These are phyloP conservation scores for Eupithecia centaureata DNA, from an alignment of 2,888 invertebrate species.

Conservation along the genomic window DNA sequence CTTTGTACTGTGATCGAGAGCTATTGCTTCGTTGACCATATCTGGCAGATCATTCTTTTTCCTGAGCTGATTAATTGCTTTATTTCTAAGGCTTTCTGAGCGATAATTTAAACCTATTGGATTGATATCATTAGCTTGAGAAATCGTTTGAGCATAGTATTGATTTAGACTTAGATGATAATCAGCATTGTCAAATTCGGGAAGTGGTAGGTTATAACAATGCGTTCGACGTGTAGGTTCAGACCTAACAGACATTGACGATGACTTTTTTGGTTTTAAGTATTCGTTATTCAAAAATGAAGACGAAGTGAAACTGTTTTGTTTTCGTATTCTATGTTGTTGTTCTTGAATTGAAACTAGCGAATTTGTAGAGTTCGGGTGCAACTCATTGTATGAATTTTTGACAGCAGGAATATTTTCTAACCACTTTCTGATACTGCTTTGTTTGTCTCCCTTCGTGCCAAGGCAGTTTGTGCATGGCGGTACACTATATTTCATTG, in stretches of 20 bases:
- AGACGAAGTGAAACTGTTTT: conserved; percentile 68
- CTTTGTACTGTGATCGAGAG: conserved; percentile 78
- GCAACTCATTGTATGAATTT: conserved; percentile 62
- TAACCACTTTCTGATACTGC: conserved; percentile 89
- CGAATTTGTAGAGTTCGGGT: conserved; percentile 61
- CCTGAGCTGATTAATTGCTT: conserved; percentile 54
- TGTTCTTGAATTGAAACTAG: conserved; percentile 68
- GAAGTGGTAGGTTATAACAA: conserved; percentile 73
- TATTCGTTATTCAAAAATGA: conserved; percentile 60
- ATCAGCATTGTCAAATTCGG: conserved; percentile 63
- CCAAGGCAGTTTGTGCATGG: conserved; percentile 82
- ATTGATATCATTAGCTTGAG: conserved; percentile 63
- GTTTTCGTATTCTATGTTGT: conserved; percentile 62
- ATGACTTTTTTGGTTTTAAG: conserved; percentile 58
- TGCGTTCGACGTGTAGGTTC: conserved; percentile 65
- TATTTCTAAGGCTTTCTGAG: conserved; percentile 58
- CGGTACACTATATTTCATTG: conserved; percentile 73
- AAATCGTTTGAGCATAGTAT: conserved; percentile 64
- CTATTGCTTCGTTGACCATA: conserved; percentile 87
- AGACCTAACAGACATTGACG: conserved; percentile 74
- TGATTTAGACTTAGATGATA: conserved; percentile 54
- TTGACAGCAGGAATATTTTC: conserved; percentile 86
- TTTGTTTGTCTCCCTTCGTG: conserved; percentile 88
- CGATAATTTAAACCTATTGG: conserved; percentile 62
- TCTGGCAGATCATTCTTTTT: conserved; percentile 81